These are phyloP conservation scores for Diphyllodes magnificus DNA, from an alignment of 2,113 vertebrate genomes.

Conservation along the genomic window DNA sequence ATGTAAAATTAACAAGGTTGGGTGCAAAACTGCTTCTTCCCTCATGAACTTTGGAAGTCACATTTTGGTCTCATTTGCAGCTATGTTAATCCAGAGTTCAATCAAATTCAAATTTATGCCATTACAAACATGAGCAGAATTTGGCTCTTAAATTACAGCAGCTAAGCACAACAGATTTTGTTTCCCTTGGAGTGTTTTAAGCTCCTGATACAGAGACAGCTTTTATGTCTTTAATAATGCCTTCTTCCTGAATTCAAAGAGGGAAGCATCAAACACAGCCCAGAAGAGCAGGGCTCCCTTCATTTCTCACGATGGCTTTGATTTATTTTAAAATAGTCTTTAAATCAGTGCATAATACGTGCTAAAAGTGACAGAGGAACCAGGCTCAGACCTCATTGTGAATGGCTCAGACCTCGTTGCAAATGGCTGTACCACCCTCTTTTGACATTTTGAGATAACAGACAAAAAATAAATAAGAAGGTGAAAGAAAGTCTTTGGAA, in stretches of 20 bases:
- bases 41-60: not conserved
- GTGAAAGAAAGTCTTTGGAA: not conserved
- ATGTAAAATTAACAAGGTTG: not conserved
- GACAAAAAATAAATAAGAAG: not conserved
- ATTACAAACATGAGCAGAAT: not conserved
- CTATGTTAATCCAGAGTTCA: constrained; percentile 2
- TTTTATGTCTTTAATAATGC: constrained; percentile 38
- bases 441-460: not conserved
- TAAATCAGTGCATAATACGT: not conserved
- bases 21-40: not conserved
- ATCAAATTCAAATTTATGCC: constrained; percentile 49
- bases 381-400: not conserved
- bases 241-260: not conserved
- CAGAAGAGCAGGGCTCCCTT: not conserved
- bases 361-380: not conserved
- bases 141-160: not conserved
- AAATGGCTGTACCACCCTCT: not conserved
- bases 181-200: constrained; percentile 45
- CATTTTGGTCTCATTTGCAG: constrained; percentile 15
- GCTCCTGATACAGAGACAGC: constrained; percentile 14
- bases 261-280: not conserved
- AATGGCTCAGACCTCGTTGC: not conserved
- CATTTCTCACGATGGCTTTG: not conserved
- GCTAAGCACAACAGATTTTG: constrained; percentile 33
- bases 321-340: not conserved